Base-by-base conservation (phyloP, 2,888 invertebrate genomes). In the Luperina testacea region DNA sequence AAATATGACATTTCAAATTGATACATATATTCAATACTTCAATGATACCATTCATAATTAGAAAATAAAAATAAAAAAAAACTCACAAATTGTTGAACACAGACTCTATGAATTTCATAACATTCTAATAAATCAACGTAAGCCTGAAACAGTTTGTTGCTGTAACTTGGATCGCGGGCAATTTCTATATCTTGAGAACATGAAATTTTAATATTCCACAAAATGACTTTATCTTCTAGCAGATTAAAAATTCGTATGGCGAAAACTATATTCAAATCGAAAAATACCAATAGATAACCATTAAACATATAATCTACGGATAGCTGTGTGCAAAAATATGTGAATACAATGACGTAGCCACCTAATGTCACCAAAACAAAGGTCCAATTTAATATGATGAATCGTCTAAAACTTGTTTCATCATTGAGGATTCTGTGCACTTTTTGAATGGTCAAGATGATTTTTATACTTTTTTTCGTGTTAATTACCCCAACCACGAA, bases 361-460 rank as follows among this genome's bases (percentile, higher is more conserved):
- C 38, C 2, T 3, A 80, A 32, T 24, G 32, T 48, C 24, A 67
- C 9, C 9, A 67, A 53, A 1, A 74, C 11, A 15, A 24, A 51
- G 32, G 45, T 15, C 79, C 79, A 80, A 51, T 80, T 80, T 2
- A 53, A 59, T n/a, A 67, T 53, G 11, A 82, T 13, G 4, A 32
- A 74, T 2, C 57, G 65, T 51, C n/a, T 67, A 53, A 74, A 74
- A 13, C 6, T 32, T 6, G 11, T 27, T 53, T 74, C n/a, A 82
- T 74, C 15, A 32, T 80, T 61, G 13, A 80, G 32, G 67, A 82
- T 24, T 75, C 67, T 81, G 32, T 80, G 67, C 42, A 80, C 72
- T 59, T 67, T 82, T 74, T 80, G 79, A n/a, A 79, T 74, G 0
- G 59, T 82, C 32, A 74, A 61, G 20, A 80, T 20, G 4, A 81